These are phyloP conservation scores for Steinernema feltiae DNA, from an alignment of 1,140 invertebrate genomes.

Conservation along the genomic window DNA sequence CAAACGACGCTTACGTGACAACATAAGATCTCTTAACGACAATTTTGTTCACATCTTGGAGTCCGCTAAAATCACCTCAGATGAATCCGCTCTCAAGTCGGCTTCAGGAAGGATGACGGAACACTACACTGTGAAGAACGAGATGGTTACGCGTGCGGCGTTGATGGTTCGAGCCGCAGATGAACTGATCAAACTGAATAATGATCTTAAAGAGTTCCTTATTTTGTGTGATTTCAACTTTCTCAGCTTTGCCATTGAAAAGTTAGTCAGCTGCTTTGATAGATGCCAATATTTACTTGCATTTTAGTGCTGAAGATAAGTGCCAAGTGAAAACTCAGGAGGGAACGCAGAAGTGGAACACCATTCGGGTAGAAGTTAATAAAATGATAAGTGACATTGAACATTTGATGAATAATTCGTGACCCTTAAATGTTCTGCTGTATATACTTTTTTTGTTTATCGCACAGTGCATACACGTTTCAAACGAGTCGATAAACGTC, in stretches of 20 bases:
- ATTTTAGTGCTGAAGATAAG: conserved; percentile 33
- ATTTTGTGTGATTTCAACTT: conserved; percentile 43
- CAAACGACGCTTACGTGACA: conserved; percentile 34
- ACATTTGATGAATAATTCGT: background rate
- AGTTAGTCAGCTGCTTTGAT: conserved; percentile 9
- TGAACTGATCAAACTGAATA: conserved; percentile 34
- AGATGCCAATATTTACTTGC: background rate
- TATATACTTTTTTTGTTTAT: no score
- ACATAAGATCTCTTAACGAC: conserved; percentile 37
- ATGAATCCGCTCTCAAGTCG: conserved; percentile 29
- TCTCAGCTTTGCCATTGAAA: conserved; percentile 32
- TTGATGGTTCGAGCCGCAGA: conserved; percentile 39
- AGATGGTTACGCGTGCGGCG: conserved; percentile 32
- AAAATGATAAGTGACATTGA: conserved; percentile 23
- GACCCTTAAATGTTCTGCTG: no score
- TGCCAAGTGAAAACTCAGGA: conserved; percentile 22
- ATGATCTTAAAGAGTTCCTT: conserved; percentile 39
- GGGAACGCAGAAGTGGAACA: conserved; percentile 19
- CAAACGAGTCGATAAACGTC: no score
- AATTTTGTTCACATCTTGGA: conserved; percentile 36
- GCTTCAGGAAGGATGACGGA: conserved; percentile 32
- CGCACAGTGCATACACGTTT: no score
- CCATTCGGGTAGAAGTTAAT: conserved; percentile 19
- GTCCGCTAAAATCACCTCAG: conserved; percentile 32
- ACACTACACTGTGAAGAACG: conserved; percentile 28